Percentiles rank a stretch among this genome's conserved stretches.
phyloP scores from a whole-genome alignment of 2,888 invertebrate genomes.

The Amiota mariae region DNA sequence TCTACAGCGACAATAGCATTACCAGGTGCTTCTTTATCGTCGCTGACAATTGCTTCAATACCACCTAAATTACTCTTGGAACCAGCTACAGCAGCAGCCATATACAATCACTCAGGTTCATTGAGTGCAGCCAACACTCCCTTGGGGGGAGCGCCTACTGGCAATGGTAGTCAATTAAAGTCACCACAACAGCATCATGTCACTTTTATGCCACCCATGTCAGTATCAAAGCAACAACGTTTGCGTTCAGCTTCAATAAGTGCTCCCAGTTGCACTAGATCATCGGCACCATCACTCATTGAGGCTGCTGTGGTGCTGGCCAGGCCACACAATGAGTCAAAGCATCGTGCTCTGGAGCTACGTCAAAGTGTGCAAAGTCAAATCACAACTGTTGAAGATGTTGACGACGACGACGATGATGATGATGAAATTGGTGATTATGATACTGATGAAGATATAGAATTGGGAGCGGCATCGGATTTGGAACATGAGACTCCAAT shows the following conservation, averaged over 20 bases:
- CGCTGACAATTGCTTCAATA: constrained; percentile 61
- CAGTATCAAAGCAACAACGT: constrained; percentile 44
- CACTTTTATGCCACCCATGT: constrained; percentile 60
- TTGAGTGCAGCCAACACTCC: constrained; percentile 60
- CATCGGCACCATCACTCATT: constrained; percentile 57
- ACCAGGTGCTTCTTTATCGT: constrained; percentile 56
- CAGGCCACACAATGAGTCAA: constrained; percentile 29
- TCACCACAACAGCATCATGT: constrained; percentile 53
- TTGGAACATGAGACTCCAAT: background rate
- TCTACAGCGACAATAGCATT: background rate
- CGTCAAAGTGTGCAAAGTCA: constrained; percentile 64
- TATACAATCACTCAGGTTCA: constrained; percentile 43
- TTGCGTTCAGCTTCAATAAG: constrained; percentile 44
- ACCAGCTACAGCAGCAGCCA: constrained; percentile 41
- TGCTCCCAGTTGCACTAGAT: constrained; percentile 40
- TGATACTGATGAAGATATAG: background rate
- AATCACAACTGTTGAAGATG: constrained; percentile 65
- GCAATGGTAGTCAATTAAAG: constrained; percentile 6
- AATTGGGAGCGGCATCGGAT: background rate
- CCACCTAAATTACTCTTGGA: constrained; percentile 56
- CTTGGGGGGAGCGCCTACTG: constrained; percentile 20
- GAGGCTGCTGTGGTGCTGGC: constrained; percentile 37
- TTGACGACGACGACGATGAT: constrained; percentile 52
- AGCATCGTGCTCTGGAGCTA: constrained; percentile 56
- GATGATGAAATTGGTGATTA: constrained; percentile 29